Base-by-base conservation (phyloP, 2,888 invertebrate species). In the Loripinus fragilis region DNA sequence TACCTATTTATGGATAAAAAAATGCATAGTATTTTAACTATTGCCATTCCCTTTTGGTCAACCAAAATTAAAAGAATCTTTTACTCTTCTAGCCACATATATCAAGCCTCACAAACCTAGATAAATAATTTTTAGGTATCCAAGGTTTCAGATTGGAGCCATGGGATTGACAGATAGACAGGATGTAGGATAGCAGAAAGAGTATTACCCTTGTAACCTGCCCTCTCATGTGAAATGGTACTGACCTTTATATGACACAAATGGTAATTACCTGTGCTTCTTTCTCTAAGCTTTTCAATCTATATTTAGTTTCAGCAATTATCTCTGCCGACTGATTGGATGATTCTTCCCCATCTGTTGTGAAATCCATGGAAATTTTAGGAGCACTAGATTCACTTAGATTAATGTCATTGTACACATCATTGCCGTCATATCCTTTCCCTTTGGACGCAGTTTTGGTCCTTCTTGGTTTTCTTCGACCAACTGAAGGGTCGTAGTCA, bases 261-360 rank as follows among this genome's bases (percentile, higher is more conserved):
- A 7, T n/a, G n/a, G n/a, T 52, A 52, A 2, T 45, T 69, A 92
- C 92, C 86, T 90, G 89, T 15, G 92, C 92, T 72, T 93, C 93
- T 66, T 88, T 90, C 71, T 93, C 93, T 45, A 93, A 81, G 74
- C 86, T 89, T 70, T 88, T 85, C 50, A 93, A 86, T 77, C 93
- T 85, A 71, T 90, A 89, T 83, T 91, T 91, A 7, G 92, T 89
- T 55, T 92, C 91, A 15, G 89, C 89, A 35, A 93, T 87, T 45
- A 93, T 85, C 75, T 92, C 92, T 25, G 88, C 89, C 5, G 92
- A 92, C 66, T 88, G 83, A 8, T 86, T 85, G 17, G 90, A 90
- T 0, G 88, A 87, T 28, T 85, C 83, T 23, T 88, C 88, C 8
- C 86, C 89, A 60, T 90, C 90, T 28, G 88, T 88, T 12, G 86